Evolutionary conservation across 2,888 invertebrate genomes (phyloP), one percentile per base, ranked within the genome.

Genomic region (Campopleginae sp.): DNA sequence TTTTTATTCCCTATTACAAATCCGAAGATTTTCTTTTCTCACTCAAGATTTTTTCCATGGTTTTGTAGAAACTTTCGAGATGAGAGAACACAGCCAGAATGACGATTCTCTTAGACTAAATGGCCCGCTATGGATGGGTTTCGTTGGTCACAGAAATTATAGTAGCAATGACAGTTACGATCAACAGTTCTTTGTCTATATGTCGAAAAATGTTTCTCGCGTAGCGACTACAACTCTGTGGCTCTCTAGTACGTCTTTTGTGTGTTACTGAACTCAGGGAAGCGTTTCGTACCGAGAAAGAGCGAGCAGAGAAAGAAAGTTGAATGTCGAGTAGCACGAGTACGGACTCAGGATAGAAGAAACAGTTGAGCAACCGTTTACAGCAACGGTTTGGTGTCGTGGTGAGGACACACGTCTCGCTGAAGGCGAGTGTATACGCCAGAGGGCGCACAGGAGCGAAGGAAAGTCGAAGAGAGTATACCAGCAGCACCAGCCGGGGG

Each of bases 311-410:
- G 68, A 46, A 77, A 48, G 61, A 80, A 58, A 54, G 71, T 75
- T 54, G 14, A 65, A 72, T 54, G 48, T 83, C 71, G 58, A 46
- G 72, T 51, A 54, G 42, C 54, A 23, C 79, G 65, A 71, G 33
- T 23, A 31, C 44, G 31, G n/a, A 51, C 5, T 58, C 44, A 70
- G 71, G 63, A 61, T 12, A 78, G 63, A 79, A 61, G 27, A 58
- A 58, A 63, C 70, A 48, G 82, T 82, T 80, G 72, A 68, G 48
- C 38, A 33, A 65, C 61, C 82, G 85, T 85, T 86, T 82, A 80
- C 74, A 85, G 82, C 74, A 82, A 85, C 58, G 80, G 75, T 27
- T 66, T 42, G 33, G 48, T 38, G 38, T 75, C 48, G 44, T 72
- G 71, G 65, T 66, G 31, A 72, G 79, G 74, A 77, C 76, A 80